Conservation (phyloP, 1,140 invertebrate genomes). For the Aphidius ervi region DNA sequence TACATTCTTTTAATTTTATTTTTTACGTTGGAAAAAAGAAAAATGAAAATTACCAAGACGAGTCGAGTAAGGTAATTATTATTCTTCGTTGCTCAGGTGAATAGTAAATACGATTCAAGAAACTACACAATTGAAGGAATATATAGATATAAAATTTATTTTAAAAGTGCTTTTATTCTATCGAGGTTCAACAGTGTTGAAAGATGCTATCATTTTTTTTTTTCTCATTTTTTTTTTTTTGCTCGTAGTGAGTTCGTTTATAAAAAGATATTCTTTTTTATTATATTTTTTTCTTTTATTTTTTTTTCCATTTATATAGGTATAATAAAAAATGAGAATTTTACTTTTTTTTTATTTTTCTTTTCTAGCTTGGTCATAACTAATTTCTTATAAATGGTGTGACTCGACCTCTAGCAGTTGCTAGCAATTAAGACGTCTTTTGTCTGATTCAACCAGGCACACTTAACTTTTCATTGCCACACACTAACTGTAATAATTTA, state of each 20-base stretch:
- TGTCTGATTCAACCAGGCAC: constrained; percentile 5
- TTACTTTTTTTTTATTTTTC: constrained; percentile 8
- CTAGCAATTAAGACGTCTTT: constrained; percentile 24
- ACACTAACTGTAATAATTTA: too few species aligned
- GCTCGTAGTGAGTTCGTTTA: neutral
- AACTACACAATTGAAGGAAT: too few species aligned
- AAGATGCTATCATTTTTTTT: too few species aligned
- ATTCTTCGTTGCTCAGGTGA: neutral
- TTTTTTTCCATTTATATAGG: constrained; percentile 2
- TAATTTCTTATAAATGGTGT: constrained; percentile 24
- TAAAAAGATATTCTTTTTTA: constrained; percentile 6
- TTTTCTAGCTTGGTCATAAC: constrained; percentile 17
- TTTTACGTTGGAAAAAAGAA: neutral
- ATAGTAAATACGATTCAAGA: neutral
- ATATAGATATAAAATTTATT: too few species aligned
- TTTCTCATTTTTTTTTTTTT: too few species aligned
- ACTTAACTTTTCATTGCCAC: too few species aligned
- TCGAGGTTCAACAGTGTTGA: too few species aligned
- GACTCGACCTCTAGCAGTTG: constrained; percentile 11
- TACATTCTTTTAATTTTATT: neutral
- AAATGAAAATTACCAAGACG: neutral
- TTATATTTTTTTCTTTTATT: constrained; percentile 12
- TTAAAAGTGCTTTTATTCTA: too few species aligned
- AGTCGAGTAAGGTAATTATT: constrained; percentile 12
- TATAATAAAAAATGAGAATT: constrained; percentile 15